Base-by-base conservation (phyloP, 2,113 vertebrate genomes). In the Furnarius figulus region DNA sequence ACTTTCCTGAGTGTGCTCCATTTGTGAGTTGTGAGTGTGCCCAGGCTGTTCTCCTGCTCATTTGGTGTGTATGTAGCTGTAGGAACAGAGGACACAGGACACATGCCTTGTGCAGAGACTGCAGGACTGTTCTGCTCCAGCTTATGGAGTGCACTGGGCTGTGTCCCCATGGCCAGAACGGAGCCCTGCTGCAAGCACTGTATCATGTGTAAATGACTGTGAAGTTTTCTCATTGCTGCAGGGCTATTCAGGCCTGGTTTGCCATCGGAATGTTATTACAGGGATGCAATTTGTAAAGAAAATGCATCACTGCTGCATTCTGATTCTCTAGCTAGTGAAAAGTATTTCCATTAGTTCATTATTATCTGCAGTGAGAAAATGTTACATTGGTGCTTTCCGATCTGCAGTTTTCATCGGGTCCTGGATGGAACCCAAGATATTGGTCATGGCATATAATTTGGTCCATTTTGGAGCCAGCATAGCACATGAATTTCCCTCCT, bases 11-110 rank as follows among this genome's bases (percentile, higher is more conserved):
- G 15, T 12, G 23, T 17, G 24, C 37, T 87, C 42, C 8, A 3
- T 67, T 30, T 37, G 13, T 53, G 39, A 39, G 14, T 18, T 42
- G 17, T 59, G 31, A 12, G 33, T 47, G 31, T 33, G 28, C 39
- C 30, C 44, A 47, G 25, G 27, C 27, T 70, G n/a, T 58, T 83
- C 5, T 9, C 46, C 25, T 17, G 24, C 20, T 71, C 46, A 11
- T 40, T 39, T 28, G 24, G 21, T 42, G 1, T 14, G 5, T 7
- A 8, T 0, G 0, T 3, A 50, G 25, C 27, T 1, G 1, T 18
- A 37, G 22, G 55, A 7, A 2, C 24, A 44, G 62, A 78, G 79
- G 14, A 66, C n/a, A 14, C 18, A 7, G 39, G 10, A 19, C 3
- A 5, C 3, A 8, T 55, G 52, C 16, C 66, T 18, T 44, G 16